Base-by-base conservation (phyloP, 1,140 invertebrate genomes). In the Mycetomoellerius zeteki region DNA sequence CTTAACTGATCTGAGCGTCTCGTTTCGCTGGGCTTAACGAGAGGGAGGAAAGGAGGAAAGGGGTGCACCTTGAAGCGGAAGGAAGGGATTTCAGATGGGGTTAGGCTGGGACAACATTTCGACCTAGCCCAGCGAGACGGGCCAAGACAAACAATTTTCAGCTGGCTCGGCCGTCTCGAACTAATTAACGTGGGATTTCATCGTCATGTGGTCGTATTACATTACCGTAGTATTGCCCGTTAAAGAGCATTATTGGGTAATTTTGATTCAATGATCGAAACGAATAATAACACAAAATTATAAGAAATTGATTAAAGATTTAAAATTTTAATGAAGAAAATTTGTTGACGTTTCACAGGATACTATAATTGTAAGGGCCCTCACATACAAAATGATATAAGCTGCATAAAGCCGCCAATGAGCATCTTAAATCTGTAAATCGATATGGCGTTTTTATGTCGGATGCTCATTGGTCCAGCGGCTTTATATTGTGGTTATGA, bases 151-250 rank as follows among this genome's bases (percentile, higher is more conserved):
- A 94, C 93, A 94, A 88, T 94, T 93, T 93, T 92, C 88, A 92
- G 21, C 88, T 89, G 73, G 77, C 88, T 91, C 93, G 88, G 76
- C 92, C 89, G 87, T 91, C 90, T 93, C 92, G 89, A 92, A 93
- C 92, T 94, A 94, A 94, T 94, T 94, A 94, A 94, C 88, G 93
- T 92, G 93, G 86, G 91, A 94, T 93, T 87, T 78, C 69, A n/a
- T 37, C 87, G 67, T 64, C 88, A 84, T 43, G 67, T 73, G 56
- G 37, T 47, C 75, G 81, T 72, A 90, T 88, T 60, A 67, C 80
- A 50, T 84, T 84, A 84, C 50, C 76, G 12, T 19, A 43, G 54
- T 84, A 84, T 84, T 33, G 24, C 21, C 12, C 12, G 27, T 84
- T 60, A 60, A 60, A 14, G 37, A 47, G 58, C 37, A 60, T 50